Evolutionary conservation across 2,113 vertebrate species (phyloP).

Genomic region (Colistium nudipinnis): DNA sequence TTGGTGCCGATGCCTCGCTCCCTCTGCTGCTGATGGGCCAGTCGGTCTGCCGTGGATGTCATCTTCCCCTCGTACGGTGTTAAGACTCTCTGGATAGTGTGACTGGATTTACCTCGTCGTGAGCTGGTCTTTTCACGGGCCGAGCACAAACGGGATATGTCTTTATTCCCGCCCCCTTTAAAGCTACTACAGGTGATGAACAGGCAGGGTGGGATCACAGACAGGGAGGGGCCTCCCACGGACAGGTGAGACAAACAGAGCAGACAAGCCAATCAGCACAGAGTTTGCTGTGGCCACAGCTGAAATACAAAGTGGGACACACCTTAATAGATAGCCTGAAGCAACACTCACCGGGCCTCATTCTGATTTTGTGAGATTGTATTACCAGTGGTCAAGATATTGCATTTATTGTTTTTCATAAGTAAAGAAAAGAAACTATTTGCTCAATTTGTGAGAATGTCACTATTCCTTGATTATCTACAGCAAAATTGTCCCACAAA

Average conservation of each 20-base stretch:
- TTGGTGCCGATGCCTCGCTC: conserved; percentile 79
- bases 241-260: conserved; percentile 55
- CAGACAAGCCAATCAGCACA: conserved; percentile 48
- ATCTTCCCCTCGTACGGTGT: conserved; percentile 45
- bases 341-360: neutral
- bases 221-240: conserved; percentile 41
- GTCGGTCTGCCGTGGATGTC: conserved; percentile 65
- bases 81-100: neutral
- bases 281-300: conserved; percentile 40
- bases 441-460: neutral
- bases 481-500: neutral
- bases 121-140: neutral
- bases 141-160: neutral
- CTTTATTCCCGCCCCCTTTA: conserved; percentile 34
- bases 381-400: conserved; percentile 43
- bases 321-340: conserved; percentile 36
- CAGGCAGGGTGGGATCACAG: conserved; percentile 5
- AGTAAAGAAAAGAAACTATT: neutral
- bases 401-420: conserved; percentile 27
- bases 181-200: conserved; percentile 10
- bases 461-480: neutral
- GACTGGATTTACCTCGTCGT: conserved; percentile 2
- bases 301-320: conserved; percentile 65
- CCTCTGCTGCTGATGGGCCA: conserved; percentile 65
- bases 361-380: conserved; percentile 19